Evolutionary conservation across 2,113 vertebrate species (phyloP), one percentile per base, ranked within the genome.

Genomic region (Heteronetta atricapilla): DNA sequence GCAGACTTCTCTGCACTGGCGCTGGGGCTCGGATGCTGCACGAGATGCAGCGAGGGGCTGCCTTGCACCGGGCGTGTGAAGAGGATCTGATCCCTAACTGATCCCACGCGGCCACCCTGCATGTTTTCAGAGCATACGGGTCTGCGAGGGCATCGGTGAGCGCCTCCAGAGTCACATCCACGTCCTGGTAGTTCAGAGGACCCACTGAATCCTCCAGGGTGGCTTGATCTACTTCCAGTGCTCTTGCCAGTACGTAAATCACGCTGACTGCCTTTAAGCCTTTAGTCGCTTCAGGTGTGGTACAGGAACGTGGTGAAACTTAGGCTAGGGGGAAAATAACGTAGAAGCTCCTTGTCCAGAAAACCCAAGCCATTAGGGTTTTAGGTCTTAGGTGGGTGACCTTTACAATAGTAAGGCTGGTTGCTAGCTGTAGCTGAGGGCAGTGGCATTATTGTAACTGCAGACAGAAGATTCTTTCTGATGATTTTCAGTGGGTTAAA

Each of bases 241-340:
- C 52, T 94, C 52, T 69, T 62, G 77, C 64, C 80, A 92, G 52
- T 28, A 86, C 25, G 15, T 92, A 82, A 95, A 91, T 92, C 78
- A 86, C 33, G 66, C 86, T 85, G 77, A 84, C 84, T 95, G 7
- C 60, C 95, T 94, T 78, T 91, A 95, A 93, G 89, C 50, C 82
- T 95, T 81, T 40, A 83, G 90, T 96, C 73, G 52, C 59, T 96
- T 94, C 29, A 85, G 70, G 58, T 97, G 94, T 66, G 70, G 28
- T 56, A 31, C 72, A 89, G 96, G 78, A 93, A 93, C 36, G 38
- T 23, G n/a, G 58, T 52, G 55, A 68, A 91, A 72, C 79, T 84
- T 93, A 76, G 69, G 79, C 83, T 96, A 66, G 80, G 88, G 94
- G 86, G 64, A 96, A 92, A 97, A 94, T 78, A 88, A 87, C 3